A percentile compares a stretch with the other conserved stretches of the same genome.
These are phyloP conservation scores for Nematolebias whitei DNA, from an alignment of 2,113 vertebrate genomes.

Conservation along the genomic window DNA sequence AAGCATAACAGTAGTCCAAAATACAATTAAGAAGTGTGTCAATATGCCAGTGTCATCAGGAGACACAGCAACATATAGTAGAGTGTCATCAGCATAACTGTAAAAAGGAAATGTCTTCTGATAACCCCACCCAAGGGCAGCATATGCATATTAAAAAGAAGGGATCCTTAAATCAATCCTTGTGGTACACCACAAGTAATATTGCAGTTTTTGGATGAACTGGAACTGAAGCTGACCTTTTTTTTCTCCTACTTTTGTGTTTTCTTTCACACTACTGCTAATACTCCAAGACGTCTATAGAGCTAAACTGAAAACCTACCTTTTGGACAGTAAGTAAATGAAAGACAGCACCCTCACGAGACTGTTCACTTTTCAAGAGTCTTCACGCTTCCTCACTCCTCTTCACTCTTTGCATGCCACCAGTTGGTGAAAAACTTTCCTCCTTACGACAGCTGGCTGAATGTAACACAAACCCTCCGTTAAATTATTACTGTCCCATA, in stretches of 20 bases:
- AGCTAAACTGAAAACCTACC: conserved; percentile 80
- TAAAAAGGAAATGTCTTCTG: no score
- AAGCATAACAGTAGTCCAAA: no score
- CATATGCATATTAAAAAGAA: no score
- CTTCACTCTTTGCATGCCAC: conserved; percentile 48
- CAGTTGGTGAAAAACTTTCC: conserved; percentile 36
- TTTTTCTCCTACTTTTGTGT: conserved; percentile 63
- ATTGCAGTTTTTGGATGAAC: no score
- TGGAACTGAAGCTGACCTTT: conserved; percentile 40
- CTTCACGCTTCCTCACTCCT: neutral
- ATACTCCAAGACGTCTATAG: conserved; percentile 67
- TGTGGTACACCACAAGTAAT: no score
- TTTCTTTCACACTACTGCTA: conserved; percentile 57
- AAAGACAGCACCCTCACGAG: neutral
- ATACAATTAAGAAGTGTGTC: no score
- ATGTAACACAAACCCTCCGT: conserved; percentile 52
- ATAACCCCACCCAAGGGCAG: no score
- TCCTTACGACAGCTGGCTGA: conserved; percentile 31
- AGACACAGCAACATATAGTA: no score
- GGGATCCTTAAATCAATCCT: no score
- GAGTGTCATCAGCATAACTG: no score
- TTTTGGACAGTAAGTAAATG: conserved; percentile 79
- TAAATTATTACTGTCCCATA: conserved; percentile 51
- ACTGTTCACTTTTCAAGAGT: no score
- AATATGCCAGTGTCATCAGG: no score